Evolutionary conservation across 2,797 vertebrate species (phyloP), one percentile per base, ranked within the genome.

Genomic region (Morelia viridis): DNA sequence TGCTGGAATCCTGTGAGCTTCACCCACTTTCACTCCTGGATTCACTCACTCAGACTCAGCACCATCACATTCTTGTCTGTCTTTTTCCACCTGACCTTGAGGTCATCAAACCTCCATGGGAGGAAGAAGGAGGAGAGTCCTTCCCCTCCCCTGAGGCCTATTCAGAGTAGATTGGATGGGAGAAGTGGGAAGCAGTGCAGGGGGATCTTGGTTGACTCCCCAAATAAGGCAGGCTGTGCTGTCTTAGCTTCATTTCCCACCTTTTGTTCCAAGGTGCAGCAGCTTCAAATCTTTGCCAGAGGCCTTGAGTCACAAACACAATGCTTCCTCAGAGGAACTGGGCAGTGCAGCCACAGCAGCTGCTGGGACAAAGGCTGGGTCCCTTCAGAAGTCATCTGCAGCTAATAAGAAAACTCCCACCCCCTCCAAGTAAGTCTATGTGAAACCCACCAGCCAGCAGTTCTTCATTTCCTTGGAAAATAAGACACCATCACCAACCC

Each of bases 241-340:
- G 5, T 19, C 17, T 31, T 5, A 2, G 19, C 12, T 58, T 41
- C 31, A 22, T 10, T 24, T 7, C 1, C n/a, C 26, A 22, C 61
- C n/a, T 56, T 0, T 0, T 7, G 1, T 1, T 53, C 0, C 94
- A 98, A 80, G 98, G 91, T 97, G 97, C 94, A 93, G 97, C 93
- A 98, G 96, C 89, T 95, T 97, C 89, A 98, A 97, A 93, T 97
- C 98, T 35, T 96, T 98, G 89, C 98, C 98, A 0, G 96, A 95
- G 90, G 94, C 91, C 0, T 60, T 97, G 91, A 97, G 96, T 60
- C 92, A 28, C 1, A 89, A 84, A 13, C 85, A 84, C 1, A 9
- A 10, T 3, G 91, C 28, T 4, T 60, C 31, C 1, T 87, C 94
- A 64, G 95, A 96, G 92, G 92, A 56, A 46, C 85, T 9, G 0